A percentile compares a stretch with the other conserved stretches of the same genome.
phyloP scores from a whole-genome alignment of 2,113 vertebrate species.

The Kryptolebias marmoratus region DNA sequence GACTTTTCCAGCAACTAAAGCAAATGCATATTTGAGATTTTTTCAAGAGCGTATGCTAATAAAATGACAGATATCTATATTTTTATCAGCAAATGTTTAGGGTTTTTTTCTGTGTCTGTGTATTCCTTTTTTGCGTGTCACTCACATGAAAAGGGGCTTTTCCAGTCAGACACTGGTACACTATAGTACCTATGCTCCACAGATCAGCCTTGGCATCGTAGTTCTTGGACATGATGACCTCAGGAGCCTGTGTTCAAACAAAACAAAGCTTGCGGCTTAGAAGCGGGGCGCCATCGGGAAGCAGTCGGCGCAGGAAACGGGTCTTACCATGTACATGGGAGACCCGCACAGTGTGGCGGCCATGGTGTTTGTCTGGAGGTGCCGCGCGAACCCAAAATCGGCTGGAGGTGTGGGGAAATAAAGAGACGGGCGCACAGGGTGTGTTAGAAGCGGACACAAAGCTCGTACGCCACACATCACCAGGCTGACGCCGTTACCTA shows the following conservation, averaged over 20 bases:
- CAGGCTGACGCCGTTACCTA: slow-evolving; percentile 74
- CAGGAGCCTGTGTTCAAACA: slow-evolving; percentile 86
- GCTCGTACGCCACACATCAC: neutral
- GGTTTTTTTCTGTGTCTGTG: neutral
- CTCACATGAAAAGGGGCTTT: slow-evolving; percentile 95
- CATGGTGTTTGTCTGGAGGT: slow-evolving; percentile 95
- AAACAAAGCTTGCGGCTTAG: slow-evolving; percentile 30
- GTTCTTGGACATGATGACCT: slow-evolving; percentile 98
- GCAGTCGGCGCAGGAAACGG: neutral
- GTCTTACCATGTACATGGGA: slow-evolving; percentile 97
- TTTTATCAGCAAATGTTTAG: neutral
- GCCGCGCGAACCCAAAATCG: slow-evolving; percentile 96
- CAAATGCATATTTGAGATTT: neutral
- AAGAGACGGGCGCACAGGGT: neutral
- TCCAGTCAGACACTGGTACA: slow-evolving; percentile 96
- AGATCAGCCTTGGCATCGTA: slow-evolving; percentile 97
- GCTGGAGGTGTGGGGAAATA: slow-evolving; percentile 74
- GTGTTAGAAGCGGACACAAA: neutral
- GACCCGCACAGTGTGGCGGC: slow-evolving; percentile 95
- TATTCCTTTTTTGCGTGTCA: slow-evolving; percentile 7
- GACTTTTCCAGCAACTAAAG: slow-evolving; percentile 16
- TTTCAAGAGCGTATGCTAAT: neutral
- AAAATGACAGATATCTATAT: too few relatives aligned
- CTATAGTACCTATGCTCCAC: slow-evolving; percentile 97
- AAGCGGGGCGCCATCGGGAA: slow-evolving; percentile 1